Conservation (phyloP, 2,888 invertebrate genomes). For the Tolmerus cingulatus region DNA sequence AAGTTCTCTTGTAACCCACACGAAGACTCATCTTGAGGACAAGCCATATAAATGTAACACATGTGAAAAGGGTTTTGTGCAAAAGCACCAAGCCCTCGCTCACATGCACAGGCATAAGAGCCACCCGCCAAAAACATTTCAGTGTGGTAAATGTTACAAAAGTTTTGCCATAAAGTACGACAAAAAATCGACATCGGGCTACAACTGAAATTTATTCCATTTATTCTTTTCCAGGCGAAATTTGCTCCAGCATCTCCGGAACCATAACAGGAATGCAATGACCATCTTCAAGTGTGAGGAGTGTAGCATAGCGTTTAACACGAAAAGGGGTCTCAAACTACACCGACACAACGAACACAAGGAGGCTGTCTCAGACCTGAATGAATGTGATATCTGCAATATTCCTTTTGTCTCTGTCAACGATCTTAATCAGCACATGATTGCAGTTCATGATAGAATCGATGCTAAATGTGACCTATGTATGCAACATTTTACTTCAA, state of each 20-base stretch:
- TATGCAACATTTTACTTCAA: slow-evolving; percentile 51
- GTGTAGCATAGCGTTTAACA: slow-evolving; percentile 52
- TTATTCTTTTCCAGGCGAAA: slow-evolving; percentile 50
- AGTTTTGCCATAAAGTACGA: slow-evolving; percentile 57
- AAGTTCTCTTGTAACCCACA: slow-evolving; percentile 45
- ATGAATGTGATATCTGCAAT: slow-evolving; percentile 52
- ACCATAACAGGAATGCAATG: slow-evolving; percentile 50
- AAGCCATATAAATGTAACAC: slow-evolving; percentile 47
- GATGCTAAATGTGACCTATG: slow-evolving; percentile 52
- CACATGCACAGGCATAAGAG: slow-evolving; percentile 44
- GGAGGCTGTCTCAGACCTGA: slow-evolving; percentile 51
- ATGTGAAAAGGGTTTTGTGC: slow-evolving; percentile 46
- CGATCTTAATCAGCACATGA: slow-evolving; percentile 52
- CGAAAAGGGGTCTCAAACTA: slow-evolving; percentile 51
- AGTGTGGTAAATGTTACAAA: slow-evolving; percentile 57
- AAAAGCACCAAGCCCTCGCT: slow-evolving; percentile 61
- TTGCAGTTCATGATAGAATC: slow-evolving; percentile 50
- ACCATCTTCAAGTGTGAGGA: slow-evolving; percentile 51
- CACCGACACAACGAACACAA: slow-evolving; percentile 53
- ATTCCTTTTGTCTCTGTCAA: slow-evolving; percentile 51
- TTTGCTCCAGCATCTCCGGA: slow-evolving; percentile 51
- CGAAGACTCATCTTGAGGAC: slow-evolving; percentile 46
- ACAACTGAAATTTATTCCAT: not conserved
- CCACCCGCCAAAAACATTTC: slow-evolving; percentile 50
- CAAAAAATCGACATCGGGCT: not conserved